Evolutionary conservation across 2,797 vertebrate species (phyloP).

Genomic region (Carduelis carduelis): DNA sequence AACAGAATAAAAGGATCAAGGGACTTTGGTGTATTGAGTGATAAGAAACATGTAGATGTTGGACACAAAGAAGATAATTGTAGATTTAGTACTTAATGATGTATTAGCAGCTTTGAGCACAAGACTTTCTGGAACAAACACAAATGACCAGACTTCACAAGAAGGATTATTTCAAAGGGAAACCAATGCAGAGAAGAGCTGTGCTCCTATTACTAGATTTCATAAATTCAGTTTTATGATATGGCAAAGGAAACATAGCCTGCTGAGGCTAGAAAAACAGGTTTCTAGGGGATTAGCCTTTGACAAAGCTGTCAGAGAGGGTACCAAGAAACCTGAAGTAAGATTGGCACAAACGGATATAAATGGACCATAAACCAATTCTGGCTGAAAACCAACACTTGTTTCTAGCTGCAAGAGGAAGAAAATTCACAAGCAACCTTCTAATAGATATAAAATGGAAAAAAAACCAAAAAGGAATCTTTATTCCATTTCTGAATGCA

Average conservation of each 20-base stretch:
- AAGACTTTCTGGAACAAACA: neutral
- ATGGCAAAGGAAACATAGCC: neutral
- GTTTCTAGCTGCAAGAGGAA: neutral
- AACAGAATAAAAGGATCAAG: neutral
- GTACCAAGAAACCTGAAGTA: neutral
- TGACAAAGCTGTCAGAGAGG: neutral
- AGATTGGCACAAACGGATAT: neutral
- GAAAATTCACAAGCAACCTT: neutral
- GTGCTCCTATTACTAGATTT: neutral
- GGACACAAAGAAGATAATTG: neutral
- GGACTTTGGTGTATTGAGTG: neutral
- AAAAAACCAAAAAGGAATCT: neutral
- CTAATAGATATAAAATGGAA: neutral
- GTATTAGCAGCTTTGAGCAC: neutral
- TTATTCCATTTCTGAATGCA: neutral
- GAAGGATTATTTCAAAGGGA: neutral
- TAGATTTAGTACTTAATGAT: neutral
- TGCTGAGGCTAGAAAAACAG: neutral
- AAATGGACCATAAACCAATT: neutral
- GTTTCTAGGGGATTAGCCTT: neutral
- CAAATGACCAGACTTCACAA: neutral
- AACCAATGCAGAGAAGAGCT: neutral
- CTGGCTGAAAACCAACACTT: neutral
- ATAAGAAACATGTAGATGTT: neutral
- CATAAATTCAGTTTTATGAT: neutral